Evolutionary conservation across 2,888 invertebrate species (phyloP), one percentile per base, ranked within the genome.

Genomic region (Drosophila histrio): DNA sequence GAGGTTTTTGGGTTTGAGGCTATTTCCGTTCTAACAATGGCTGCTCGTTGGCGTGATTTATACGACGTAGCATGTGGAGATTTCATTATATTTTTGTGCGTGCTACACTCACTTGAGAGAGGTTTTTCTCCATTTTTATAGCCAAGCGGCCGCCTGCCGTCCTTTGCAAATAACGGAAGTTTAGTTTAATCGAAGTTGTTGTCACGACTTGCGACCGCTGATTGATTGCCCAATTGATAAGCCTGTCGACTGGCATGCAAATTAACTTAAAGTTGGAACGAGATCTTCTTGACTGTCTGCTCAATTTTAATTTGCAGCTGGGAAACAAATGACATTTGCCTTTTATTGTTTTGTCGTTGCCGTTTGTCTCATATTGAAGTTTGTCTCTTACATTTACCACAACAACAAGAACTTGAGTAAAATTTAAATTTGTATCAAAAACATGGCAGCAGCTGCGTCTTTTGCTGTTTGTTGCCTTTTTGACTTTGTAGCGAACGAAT

Each of bases 131-230:
- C 38, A 49, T 36, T 68, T 79, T 72, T 70, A 69, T 52, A 17
- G 34, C 15, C 22, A 15, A 44, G 46, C 34, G 22, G 34, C 11
- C 38, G 36, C 43, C 21, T n/a, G n/a, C n/a, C n/a, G n/a, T 24
- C 38, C 17, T 2, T 30, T 13, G 32, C 43, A 36, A 43, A 54
- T 54, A 75, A 57, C 75, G 88, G 83, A 82, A 85, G 69, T 79
- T 88, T 78, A 82, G 79, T 82, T 85, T 85, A 87, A 85, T 82
- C 88, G 82, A 87, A 86, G 76, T 82, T 80, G 66, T 71, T 87
- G 85, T 69, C 83, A 79, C 83, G 87, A 86, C 58, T 78, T 77
- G 85, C 71, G 57, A 60, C 75, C 71, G 63, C 79, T 87, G 82
- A 87, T 87, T 82, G 82, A 82, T 87, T 86, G 67, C 72, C 61